Evolutionary conservation across 2,113 vertebrate species (phyloP).

Genomic region (Gobio gobio): DNA sequence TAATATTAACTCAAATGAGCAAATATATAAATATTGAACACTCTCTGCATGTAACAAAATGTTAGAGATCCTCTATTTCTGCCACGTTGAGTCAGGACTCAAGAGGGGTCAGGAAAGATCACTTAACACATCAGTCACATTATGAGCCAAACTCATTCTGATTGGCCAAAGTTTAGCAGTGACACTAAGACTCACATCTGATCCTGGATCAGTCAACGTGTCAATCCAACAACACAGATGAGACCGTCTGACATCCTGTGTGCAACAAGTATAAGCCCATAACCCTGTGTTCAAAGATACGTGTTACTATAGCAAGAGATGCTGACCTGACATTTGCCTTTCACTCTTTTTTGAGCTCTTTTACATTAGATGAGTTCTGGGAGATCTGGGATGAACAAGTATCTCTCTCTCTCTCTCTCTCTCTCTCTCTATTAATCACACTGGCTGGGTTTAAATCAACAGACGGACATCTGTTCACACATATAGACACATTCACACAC

Average conservation of each 20-base stretch:
- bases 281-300: constrained; percentile 9
- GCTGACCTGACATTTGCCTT: background rate
- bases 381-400: background rate
- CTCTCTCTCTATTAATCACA: background rate
- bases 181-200: background rate
- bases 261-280: background rate
- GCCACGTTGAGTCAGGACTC: too few relatives aligned
- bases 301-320: constrained; percentile 45
- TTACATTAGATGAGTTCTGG: too few relatives aligned
- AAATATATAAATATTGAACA: background rate
- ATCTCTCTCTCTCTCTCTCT: background rate
- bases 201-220: background rate
- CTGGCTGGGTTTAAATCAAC: constrained; percentile 3
- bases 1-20: background rate
- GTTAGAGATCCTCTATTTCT: too few relatives aligned
- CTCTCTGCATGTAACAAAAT: too few relatives aligned
- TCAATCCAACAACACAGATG: background rate
- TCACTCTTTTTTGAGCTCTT: too few relatives aligned
- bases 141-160: background rate
- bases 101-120: too few relatives aligned
- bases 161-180: background rate
- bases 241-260: background rate
- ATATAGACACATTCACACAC: constrained; percentile 3
- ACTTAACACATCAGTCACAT: background rate
- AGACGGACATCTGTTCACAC: constrained; percentile 21